Base-by-base conservation (phyloP, 2,888 invertebrate genomes). In the Drosophila picticornis region DNA sequence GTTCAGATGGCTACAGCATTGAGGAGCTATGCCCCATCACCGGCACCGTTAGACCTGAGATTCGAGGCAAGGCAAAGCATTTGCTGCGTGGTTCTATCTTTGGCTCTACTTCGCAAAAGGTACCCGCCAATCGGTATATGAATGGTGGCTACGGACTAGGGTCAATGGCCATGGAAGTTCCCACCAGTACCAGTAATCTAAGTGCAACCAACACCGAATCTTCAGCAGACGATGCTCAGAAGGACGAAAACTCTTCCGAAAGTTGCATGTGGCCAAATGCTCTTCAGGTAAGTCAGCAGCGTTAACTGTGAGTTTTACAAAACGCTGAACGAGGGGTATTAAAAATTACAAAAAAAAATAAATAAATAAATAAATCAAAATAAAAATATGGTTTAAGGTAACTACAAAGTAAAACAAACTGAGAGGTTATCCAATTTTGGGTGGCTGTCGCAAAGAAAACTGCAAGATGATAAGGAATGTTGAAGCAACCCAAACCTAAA, bases 201-300 rank as follows among this genome's bases (percentile, higher is more conserved):
- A 64, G 55, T 46, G 67, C 69, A 43, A 43, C 70, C 27, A 72
- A 48, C 40, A 66, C 73, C 27, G 81, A 83, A 25, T 56, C 65
- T 7, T 51, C 64, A 32, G 50, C 67, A 31, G 81, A 72, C 43
- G 82, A 82, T 55, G 80, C 60, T 5, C 75, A 61, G 4, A 72
- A 69, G 22, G 48, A 75, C 55, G 91, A 91, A 59, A 82, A 77
- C 65, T 84, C 89, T n/a, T 85, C 92, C 7, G 92, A 93, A 72
- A 93, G 91, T 32, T 97, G 97, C 90, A 94, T 95, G 63, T 96
- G 96, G 96, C 96, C 97, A 11, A 95, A 95, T 89, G 95, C 96
- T 63, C 94, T 97, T 80, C 97, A 97, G 96, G 97, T 97, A 94
- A 93, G 97, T 97, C 94, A 93, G 64, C 46, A 22, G 9, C 10